These are phyloP conservation scores for Brienomyrus brachyistius DNA, from an alignment of 2,113 vertebrate genomes.

Conservation along the genomic window DNA sequence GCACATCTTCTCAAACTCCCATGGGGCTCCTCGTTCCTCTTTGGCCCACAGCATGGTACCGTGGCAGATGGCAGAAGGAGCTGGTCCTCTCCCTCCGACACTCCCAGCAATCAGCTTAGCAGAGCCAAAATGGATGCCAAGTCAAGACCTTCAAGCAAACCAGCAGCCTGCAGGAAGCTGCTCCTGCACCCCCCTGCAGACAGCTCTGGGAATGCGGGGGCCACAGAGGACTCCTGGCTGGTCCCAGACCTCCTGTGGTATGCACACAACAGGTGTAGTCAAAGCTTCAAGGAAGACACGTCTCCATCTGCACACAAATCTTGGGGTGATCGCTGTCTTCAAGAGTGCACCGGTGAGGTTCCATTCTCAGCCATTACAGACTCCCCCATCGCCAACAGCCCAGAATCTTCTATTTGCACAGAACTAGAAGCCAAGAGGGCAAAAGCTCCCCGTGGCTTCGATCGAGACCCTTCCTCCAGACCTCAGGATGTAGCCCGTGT, in stretches of 20 bases:
- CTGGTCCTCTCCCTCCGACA: conserved; percentile 58
- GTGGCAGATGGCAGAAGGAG: conserved; percentile 57
- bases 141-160: conserved; percentile 65
- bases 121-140: conserved; percentile 48
- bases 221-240: conserved; percentile 61
- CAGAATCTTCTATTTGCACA: conserved; percentile 63
- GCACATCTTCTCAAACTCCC: conserved; percentile 62
- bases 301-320: conserved; percentile 39
- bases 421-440: conserved; percentile 57
- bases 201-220: conserved; percentile 53
- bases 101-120: conserved; percentile 56
- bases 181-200: conserved; percentile 61
- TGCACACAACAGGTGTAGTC: conserved; percentile 52
- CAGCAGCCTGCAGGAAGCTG: conserved; percentile 71
- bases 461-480: conserved; percentile 48
- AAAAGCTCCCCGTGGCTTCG: conserved; percentile 39
- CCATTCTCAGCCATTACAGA: conserved; percentile 47
- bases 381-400: conserved; percentile 42
- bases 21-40: conserved; percentile 42
- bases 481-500: conserved; percentile 58
- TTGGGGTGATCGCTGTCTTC: conserved; percentile 39
- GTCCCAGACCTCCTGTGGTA: conserved; percentile 69
- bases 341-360: conserved; percentile 50
- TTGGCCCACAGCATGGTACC: conserved; percentile 36
- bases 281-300: conserved; percentile 53